Base-by-base conservation (phyloP, 2,797 vertebrate genomes). In the Melanotaenia pygmaea region DNA sequence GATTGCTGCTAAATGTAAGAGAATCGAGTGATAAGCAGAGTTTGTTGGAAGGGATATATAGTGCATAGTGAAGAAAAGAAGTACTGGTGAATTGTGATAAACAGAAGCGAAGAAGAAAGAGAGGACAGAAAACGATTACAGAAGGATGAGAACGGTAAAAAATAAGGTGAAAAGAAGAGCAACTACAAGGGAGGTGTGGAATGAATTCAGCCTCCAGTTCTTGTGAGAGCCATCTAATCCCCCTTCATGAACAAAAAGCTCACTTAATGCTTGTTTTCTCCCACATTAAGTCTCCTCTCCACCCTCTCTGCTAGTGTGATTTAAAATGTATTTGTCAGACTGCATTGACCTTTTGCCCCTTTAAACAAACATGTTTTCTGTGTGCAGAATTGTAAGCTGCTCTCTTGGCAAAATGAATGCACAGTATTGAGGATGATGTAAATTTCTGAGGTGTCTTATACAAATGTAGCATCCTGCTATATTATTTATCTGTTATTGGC, bases 191-290 rank as follows among this genome's bases (percentile, higher is more conserved):
- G 62, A 67, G 22, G 32, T 54, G 6, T 76, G 76, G 78, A 84
- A 18, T 58, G 26, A 73, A 77, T 82, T 72, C 85, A 81, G 22
- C 58, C 64, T 72, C 54, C 0, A 20, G 38, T 77, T 84, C 53
- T 37, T 72, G 53, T 85, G 69, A 82, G 70, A 80, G 63, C 62
- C 32, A 43, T 80, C 80, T 90, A 88, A 90, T 89, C 68, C 72
- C 56, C 77, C 62, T 74, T 61, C 68, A 71, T 43, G 68, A 86
- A 80, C 0, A 14, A 54, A 82, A 66, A 76, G 65, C 65, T 78
- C 64, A 64, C 77, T 86, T 30, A 56, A 72, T 76, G 73, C 70
- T 70, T 2, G 69, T 84, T 81, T 77, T 77, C 74, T 58, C 76
- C 79, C 75, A 81, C 74, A 1, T 74, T 54, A 71, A 54, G 69